These are phyloP conservation scores for Conus ventricosus DNA, from an alignment of 1,140 invertebrate genomes.

Conservation along the genomic window DNA sequence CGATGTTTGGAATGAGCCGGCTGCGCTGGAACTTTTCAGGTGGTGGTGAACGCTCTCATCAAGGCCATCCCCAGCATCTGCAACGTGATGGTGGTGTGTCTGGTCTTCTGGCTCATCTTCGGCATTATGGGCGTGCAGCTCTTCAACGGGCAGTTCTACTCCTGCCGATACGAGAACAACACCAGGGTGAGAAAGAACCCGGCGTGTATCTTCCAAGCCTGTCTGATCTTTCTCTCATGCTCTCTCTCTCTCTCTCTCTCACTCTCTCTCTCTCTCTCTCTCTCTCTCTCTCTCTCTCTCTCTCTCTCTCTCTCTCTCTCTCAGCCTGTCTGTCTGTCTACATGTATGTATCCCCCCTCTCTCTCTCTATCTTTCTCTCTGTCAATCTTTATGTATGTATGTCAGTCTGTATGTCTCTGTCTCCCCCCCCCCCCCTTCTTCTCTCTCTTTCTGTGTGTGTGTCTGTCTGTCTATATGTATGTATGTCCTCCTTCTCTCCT, in stretches of 20 bases:
- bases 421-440: too few species aligned
- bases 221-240: too few species aligned
- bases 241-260: background rate
- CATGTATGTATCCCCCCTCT: too few species aligned
- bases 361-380: background rate
- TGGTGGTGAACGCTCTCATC: constrained; percentile 95
- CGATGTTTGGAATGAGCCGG: too few species aligned
- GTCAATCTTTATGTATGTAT: too few species aligned
- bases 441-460: too few species aligned
- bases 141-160: constrained; percentile 92
- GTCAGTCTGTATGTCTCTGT: too few species aligned
- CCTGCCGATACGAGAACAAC: constrained; percentile 86
- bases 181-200: constrained; percentile 40
- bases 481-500: too few species aligned
- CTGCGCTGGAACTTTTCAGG: constrained; percentile 77
- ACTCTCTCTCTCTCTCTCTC: background rate
- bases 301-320: background rate
- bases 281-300: background rate
- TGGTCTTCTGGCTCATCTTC: constrained; percentile 95
- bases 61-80: constrained; percentile 97
- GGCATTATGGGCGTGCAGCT: constrained; percentile 94
- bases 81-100: constrained; percentile 92
- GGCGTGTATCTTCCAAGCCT: too few species aligned
- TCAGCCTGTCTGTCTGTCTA: background rate
- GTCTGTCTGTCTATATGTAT: too few species aligned